Conservation (phyloP, 2,888 invertebrate genomes). For the Tetragnatha montana region DNA sequence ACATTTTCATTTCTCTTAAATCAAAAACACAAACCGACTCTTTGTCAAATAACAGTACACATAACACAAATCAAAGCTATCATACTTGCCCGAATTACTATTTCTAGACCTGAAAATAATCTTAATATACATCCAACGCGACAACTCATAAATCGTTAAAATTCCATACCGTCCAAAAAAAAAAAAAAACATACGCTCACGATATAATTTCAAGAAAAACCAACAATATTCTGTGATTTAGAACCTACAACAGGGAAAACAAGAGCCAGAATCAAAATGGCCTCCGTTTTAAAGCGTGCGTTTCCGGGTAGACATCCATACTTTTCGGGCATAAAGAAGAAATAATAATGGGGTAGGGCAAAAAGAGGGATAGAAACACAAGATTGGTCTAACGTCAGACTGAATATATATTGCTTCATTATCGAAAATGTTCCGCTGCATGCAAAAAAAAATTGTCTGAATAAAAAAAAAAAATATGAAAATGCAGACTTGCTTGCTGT, state of each 20-base stretch:
- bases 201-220: too few species aligned
- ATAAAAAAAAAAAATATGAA: conserved; percentile 50
- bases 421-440: conserved; percentile 50
- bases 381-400: conserved; percentile 53
- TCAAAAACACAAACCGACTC: too few species aligned
- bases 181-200: neutral
- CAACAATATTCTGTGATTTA: neutral
- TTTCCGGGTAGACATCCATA: neutral
- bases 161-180: neutral
- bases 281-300: neutral
- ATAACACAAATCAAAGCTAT: too few species aligned
- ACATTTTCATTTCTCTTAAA: too few species aligned
- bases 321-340: neutral
- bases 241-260: neutral
- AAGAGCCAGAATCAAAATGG: neutral
- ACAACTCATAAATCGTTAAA: neutral
- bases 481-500: conserved; percentile 46
- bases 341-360: conserved; percentile 30
- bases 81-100: too few species aligned
- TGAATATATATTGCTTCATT: conserved; percentile 71
- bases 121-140: too few species aligned
- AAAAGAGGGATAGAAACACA: conserved; percentile 10
- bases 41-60: too few species aligned
- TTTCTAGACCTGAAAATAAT: too few species aligned
- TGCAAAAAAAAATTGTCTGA: conserved; percentile 46